Percentiles rank a stretch among this genome's conserved stretches.
These are phyloP conservation scores for Cerceris rybyensis DNA, from an alignment of 2,888 invertebrate species.

Conservation along the genomic window DNA sequence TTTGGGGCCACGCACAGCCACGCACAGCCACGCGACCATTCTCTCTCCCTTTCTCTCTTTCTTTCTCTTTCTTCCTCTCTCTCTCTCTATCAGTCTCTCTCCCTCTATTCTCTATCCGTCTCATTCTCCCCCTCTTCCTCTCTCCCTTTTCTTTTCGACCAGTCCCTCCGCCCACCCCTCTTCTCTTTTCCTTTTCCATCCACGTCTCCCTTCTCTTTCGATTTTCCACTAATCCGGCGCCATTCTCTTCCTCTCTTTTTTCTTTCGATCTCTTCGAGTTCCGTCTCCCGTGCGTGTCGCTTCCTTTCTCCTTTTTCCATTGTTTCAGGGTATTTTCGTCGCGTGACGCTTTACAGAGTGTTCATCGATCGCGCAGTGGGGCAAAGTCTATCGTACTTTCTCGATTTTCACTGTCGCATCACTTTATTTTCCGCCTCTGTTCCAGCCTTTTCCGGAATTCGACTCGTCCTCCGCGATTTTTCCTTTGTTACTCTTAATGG, in stretches of 20 bases:
- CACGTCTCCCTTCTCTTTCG: neutral
- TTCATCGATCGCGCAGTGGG: too few species aligned
- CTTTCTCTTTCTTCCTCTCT: slow-evolving; percentile 9
- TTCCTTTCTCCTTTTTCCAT: neutral
- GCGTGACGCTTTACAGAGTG: too few species aligned
- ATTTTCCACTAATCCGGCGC: neutral
- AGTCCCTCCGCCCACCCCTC: neutral
- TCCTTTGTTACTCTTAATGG: neutral
- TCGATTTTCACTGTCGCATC: too few species aligned
- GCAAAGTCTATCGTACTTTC: too few species aligned
- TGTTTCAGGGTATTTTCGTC: neutral
- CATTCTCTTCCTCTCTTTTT: neutral
- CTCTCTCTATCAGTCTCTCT: slow-evolving; percentile 9
- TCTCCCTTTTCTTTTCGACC: neutral
- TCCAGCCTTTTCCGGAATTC: too few species aligned
- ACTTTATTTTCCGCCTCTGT: neutral
- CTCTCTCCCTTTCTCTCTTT: slow-evolving; percentile 39
- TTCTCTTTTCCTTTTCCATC: neutral
- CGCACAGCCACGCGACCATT: slow-evolving; percentile 71
- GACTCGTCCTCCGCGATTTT: neutral
- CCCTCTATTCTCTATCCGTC: slow-evolving; percentile 2
- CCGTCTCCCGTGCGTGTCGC: neutral
- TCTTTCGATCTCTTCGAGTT: neutral
- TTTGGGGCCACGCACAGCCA: slow-evolving; percentile 78
- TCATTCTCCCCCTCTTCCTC: slow-evolving; percentile 1